Conservation (phyloP, 1,140 invertebrate species). For the Solen grandis region DNA sequence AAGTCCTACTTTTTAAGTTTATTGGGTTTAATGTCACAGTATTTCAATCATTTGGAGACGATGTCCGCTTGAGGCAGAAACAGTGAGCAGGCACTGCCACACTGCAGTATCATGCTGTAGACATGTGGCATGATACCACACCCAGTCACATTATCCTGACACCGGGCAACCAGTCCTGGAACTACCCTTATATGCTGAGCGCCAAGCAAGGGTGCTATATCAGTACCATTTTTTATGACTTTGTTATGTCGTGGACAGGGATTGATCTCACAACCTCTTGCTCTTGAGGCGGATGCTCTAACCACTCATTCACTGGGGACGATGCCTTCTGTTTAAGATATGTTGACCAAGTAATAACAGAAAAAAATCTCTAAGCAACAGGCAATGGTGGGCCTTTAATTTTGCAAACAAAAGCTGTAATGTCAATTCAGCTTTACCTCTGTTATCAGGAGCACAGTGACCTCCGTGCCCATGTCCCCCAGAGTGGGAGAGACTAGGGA, state of each 20-base stretch:
- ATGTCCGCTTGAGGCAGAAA: neutral
- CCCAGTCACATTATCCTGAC: neutral
- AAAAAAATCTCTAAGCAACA: too few relatives aligned
- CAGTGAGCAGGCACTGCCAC: too few relatives aligned
- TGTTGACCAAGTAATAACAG: too few relatives aligned
- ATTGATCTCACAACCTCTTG: neutral
- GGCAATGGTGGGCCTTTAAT: too few relatives aligned
- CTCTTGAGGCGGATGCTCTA: neutral
- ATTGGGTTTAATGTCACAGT: neutral
- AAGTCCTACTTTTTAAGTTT: too few relatives aligned
- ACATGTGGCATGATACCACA: neutral
- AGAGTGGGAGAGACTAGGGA: constrained; percentile 48
- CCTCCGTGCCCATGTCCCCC: neutral
- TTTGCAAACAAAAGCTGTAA: too few relatives aligned
- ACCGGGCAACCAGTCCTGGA: neutral
- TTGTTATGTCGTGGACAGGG: neutral
- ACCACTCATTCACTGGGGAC: too few relatives aligned
- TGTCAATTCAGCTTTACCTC: constrained; percentile 14
- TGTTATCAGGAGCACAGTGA: neutral
- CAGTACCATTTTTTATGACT: neutral
- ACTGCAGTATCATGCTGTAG: neutral
- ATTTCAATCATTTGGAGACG: neutral
- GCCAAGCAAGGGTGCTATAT: neutral
- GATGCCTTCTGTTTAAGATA: too few relatives aligned
- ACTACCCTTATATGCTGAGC: neutral